Evolutionary conservation across 1,140 invertebrate genomes (phyloP).

Genomic region (Hylaeus anthracinus): DNA sequence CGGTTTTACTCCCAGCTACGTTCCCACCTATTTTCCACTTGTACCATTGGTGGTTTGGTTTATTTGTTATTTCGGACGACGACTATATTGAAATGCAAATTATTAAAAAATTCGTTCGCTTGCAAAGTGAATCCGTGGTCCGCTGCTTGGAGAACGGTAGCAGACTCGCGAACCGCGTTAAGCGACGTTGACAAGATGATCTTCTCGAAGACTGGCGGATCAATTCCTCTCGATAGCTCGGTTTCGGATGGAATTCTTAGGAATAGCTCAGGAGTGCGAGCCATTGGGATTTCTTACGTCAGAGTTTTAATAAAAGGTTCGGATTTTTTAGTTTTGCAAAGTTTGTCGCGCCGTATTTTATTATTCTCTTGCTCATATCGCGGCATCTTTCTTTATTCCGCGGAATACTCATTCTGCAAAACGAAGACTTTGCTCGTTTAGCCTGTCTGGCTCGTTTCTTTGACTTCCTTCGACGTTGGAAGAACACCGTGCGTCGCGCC

Average conservation of each 20-base stretch:
- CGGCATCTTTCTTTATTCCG: slow-evolving; percentile 40
- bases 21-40: too few species aligned
- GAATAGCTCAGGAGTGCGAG: neutral
- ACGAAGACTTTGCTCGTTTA: slow-evolving; percentile 58
- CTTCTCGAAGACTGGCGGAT: slow-evolving; percentile 3
- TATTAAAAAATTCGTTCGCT: too few species aligned
- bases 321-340: slow-evolving; percentile 18
- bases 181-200: slow-evolving; percentile 7
- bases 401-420: slow-evolving; percentile 41
- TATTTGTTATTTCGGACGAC: too few species aligned
- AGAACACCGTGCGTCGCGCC: slow-evolving; percentile 10
- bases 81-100: too few species aligned
- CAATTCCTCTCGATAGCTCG: slow-evolving; percentile 7
- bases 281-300: slow-evolving; percentile 20
- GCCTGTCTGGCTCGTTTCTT: slow-evolving; percentile 18
- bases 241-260: slow-evolving; percentile 8
- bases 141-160: too few species aligned
- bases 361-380: slow-evolving; percentile 31
- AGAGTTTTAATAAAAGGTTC: slow-evolving; percentile 31
- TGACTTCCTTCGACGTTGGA: neutral
- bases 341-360: slow-evolving; percentile 43
- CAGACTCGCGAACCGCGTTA: neutral
- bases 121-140: too few species aligned
- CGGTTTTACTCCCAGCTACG: too few species aligned
- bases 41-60: too few species aligned